These are phyloP conservation scores for Lophochroa leadbeateri DNA, from an alignment of 2,113 vertebrate genomes.

Conservation along the genomic window DNA sequence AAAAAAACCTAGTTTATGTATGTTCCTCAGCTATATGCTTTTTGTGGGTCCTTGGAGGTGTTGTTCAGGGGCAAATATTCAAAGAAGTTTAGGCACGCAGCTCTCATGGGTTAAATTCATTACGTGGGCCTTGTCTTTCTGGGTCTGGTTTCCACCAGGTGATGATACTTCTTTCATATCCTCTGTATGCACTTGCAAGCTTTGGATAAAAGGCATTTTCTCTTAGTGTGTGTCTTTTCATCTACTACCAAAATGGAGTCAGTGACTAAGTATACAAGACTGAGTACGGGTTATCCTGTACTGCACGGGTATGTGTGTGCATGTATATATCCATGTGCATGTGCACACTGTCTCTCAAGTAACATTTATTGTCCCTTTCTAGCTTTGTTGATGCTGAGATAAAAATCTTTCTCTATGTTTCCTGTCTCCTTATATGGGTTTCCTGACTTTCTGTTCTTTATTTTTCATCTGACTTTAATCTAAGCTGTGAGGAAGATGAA, in stretches of 20 bases:
- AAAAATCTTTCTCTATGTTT: not conserved
- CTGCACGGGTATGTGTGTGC: accelerated
- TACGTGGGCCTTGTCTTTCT: not conserved
- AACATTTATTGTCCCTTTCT: not conserved
- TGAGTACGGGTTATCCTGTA: accelerated
- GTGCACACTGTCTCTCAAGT: not conserved
- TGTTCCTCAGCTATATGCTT: not conserved
- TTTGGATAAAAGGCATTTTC: not conserved
- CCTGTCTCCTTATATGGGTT: not conserved
- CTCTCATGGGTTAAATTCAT: not conserved
- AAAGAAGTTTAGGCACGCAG: not conserved
- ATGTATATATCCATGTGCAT: not conserved
- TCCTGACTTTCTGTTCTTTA: not conserved
- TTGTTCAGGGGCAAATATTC: not conserved
- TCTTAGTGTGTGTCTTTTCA: not conserved
- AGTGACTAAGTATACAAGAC: not conserved
- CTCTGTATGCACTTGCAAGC: not conserved
- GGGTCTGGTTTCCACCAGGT: not conserved
- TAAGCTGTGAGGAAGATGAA: not conserved
- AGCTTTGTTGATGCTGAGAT: not conserved
- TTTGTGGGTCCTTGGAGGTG: not conserved
- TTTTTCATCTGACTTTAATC: slow-evolving; percentile 19
- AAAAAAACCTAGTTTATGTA: not conserved
- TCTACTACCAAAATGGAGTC: not conserved
- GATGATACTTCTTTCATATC: not conserved